These are phyloP conservation scores for Sebastolobus altivelis DNA, from an alignment of 2,797 vertebrate genomes.

Conservation along the genomic window DNA sequence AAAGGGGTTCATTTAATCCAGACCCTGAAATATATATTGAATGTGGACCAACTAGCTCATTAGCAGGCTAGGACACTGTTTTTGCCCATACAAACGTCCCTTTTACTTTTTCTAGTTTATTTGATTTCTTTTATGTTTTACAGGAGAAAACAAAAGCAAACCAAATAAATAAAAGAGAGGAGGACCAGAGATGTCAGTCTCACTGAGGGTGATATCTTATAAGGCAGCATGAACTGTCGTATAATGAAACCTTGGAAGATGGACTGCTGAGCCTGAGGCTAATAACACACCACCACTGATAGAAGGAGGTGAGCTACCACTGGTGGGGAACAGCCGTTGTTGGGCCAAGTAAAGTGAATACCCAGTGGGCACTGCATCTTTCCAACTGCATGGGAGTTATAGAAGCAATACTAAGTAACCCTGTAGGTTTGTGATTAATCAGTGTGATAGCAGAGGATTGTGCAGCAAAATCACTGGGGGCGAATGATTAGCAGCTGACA, in stretches of 20 bases:
- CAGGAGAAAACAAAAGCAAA: not conserved
- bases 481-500: conserved; percentile 29
- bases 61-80: not conserved
- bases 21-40: not conserved
- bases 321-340: conserved; percentile 2
- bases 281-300: conserved; percentile 21
- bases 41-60: not conserved
- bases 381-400: conserved; percentile 33
- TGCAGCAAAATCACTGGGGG: not conserved
- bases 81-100: too few species aligned
- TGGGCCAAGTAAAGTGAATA: not conserved
- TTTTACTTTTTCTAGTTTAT: not conserved
- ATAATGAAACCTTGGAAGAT: conserved; percentile 60
- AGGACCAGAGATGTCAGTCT: conserved; percentile 7
- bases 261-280: conserved; percentile 49
- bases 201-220: conserved; percentile 10
- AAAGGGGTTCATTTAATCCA: not conserved
- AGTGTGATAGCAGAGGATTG: conserved; percentile 20
- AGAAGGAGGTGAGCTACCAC: conserved; percentile 24
- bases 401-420: conserved; percentile 32
- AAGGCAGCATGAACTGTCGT: conserved; percentile 12
- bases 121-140: conserved; percentile 5
- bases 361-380: conserved; percentile 22
- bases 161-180: conserved; percentile 5
- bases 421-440: conserved; percentile 57